phyloP scores from a whole-genome alignment of 2,888 invertebrate genomes.

The Maniola hyperantus region DNA sequence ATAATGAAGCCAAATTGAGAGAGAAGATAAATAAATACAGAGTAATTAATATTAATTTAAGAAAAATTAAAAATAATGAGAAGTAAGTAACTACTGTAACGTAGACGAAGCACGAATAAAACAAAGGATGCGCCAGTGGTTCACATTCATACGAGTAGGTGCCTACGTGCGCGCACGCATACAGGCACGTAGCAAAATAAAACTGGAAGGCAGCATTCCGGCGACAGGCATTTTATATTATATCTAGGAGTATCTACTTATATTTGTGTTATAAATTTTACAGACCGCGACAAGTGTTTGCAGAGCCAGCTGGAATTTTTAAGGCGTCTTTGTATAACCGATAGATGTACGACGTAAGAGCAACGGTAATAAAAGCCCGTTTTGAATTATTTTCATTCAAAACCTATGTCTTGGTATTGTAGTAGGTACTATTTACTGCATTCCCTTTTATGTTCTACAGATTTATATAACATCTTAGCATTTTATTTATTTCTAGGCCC shows the following conservation, averaged over 20 bases:
- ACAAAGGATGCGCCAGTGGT: conserved; percentile 31
- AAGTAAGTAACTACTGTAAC: neutral
- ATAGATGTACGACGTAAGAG: neutral
- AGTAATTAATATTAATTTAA: conserved; percentile 7
- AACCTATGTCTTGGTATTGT: neutral
- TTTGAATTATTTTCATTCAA: neutral
- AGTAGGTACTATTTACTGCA: neutral
- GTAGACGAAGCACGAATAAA: conserved; percentile 3
- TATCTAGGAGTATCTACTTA: conserved; percentile 29
- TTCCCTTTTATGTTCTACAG: no score
- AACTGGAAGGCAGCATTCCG: conserved; percentile 65
- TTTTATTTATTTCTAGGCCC: no score
- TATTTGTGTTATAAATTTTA: conserved; percentile 73
- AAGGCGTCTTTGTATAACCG: conserved; percentile 18
- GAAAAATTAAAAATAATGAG: conserved; percentile 17
- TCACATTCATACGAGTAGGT: conserved; percentile 18
- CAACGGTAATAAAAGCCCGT: neutral
- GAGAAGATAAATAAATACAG: conserved; percentile 10
- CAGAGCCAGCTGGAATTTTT: conserved; percentile 62
- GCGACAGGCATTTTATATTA: conserved; percentile 54
- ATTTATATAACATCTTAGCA: no score
- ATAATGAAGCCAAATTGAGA: neutral
- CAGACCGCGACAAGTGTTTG: conserved; percentile 69
- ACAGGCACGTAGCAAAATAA: conserved; percentile 54
- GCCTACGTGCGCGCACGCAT: conserved; percentile 30